phyloP scores from a whole-genome alignment of 1,140 invertebrate species.

The Drosophila bocki region DNA sequence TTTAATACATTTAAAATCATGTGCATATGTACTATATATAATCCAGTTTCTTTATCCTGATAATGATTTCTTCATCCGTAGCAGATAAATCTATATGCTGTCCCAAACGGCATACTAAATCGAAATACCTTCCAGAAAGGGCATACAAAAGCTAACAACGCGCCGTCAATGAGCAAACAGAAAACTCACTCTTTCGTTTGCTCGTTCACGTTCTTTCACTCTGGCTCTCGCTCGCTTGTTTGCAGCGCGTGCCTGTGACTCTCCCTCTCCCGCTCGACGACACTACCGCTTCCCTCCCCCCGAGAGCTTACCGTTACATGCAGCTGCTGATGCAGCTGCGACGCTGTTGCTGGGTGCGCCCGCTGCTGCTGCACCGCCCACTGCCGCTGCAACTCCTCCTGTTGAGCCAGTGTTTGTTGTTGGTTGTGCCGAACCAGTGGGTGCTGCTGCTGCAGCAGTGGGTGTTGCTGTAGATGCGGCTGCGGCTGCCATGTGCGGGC shows the following conservation, averaged over 20 bases:
- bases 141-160: slow-evolving; percentile 11
- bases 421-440: slow-evolving; percentile 23
- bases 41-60: too few relatives aligned
- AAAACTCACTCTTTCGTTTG: slow-evolving; percentile 36
- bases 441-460: slow-evolving; percentile 31
- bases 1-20: too few relatives aligned
- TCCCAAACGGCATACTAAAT: background rate
- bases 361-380: slow-evolving; percentile 41
- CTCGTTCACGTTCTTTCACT: slow-evolving; percentile 17
- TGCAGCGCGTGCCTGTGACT: slow-evolving; percentile 63
- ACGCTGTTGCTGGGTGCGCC: slow-evolving; percentile 68
- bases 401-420: slow-evolving; percentile 34
- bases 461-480: slow-evolving; percentile 40
- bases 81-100: background rate
- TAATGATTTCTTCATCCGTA: background rate
- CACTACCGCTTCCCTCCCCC: slow-evolving; percentile 11
- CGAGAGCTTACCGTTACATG: slow-evolving; percentile 74
- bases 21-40: too few relatives aligned
- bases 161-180: slow-evolving; percentile 56
- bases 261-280: slow-evolving; percentile 2
- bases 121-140: slow-evolving; percentile 9
- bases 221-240: slow-evolving; percentile 25
- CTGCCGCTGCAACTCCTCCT: slow-evolving; percentile 29
- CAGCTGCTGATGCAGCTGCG: slow-evolving; percentile 67
- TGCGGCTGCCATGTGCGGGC: slow-evolving; percentile 83